Base-by-base conservation (phyloP, 2,888 invertebrate genomes). In the Tromatobia lineatoria region DNA sequence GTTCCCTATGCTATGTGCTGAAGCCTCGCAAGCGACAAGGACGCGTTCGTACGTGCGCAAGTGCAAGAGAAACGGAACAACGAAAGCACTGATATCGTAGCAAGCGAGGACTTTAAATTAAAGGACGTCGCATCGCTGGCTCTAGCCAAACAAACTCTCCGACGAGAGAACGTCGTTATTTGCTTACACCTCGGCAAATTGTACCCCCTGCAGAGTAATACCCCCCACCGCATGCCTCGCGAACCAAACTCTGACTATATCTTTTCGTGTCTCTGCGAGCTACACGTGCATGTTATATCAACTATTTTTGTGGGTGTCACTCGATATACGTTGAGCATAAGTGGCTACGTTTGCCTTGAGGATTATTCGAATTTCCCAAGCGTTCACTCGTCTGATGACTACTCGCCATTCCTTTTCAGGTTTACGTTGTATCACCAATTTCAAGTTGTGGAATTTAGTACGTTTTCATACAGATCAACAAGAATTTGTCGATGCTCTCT, bases 111-210 rank as follows among this genome's bases (percentile, higher is more conserved):
- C 89, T 91, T 90, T 90, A 91, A 92, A 93, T 92, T 92, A 92
- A 92, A 93, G 91, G 92, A 92, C 89, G 91, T 88, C 90, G 91
- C 89, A 89, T 89, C 89, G 89, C 88, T 91, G 90, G 87, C 88
- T 92, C 90, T 89, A 88, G 87, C 88, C 92, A 91, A 93, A 92
- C 91, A 93, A 92, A 92, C 93, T 92, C 88, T 82, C 85, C 81
- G 75, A 81, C 85, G 90, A 88, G 87, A 89, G 89, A 91, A 90
- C 91, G 88, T 88, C 78, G 70, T 74, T 87, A 74, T 93, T 93
- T 93, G 90, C 92, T 90, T 92, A 92, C 90, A 92, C 91, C 92
- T 91, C 91, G 91, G 89, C 91, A 91, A 92, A 93, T 93, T 92
- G 90, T 91, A 92, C 91, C 89, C 78, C 45, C 75, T 52, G 52